phyloP scores from a whole-genome alignment of 2,113 vertebrate species.

The Pithys albifrons region DNA sequence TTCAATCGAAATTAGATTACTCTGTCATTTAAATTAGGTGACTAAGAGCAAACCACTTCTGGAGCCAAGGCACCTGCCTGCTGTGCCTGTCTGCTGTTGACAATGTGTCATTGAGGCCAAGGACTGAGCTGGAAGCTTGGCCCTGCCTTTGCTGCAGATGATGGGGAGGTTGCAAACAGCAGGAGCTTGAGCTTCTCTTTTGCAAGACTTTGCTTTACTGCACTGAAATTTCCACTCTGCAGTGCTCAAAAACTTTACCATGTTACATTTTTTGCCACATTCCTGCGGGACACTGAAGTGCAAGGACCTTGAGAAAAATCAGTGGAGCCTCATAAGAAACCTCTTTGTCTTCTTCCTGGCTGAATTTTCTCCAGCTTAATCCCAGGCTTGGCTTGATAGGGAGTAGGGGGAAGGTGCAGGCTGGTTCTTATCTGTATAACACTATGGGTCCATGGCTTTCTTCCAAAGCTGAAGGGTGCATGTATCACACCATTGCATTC shows the following conservation, averaged over 20 bases:
- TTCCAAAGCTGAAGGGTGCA: not conserved
- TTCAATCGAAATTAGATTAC: not conserved
- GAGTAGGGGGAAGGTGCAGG: not conserved
- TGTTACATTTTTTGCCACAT: not conserved
- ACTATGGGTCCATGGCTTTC: not conserved
- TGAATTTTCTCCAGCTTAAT: not conserved
- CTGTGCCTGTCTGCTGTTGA: not conserved
- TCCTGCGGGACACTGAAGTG: not conserved
- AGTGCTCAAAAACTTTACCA: not conserved
- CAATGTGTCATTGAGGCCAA: not conserved
- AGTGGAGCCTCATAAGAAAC: not conserved
- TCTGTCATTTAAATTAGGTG: not conserved
- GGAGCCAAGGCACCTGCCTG: not conserved
- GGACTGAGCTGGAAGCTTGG: not conserved
- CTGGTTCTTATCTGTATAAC: not conserved
- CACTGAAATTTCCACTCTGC: not conserved
- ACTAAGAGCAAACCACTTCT: not conserved
- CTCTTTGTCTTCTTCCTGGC: not conserved
- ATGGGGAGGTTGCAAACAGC: accelerated
- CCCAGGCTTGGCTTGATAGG: not conserved
- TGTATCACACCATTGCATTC: not conserved
- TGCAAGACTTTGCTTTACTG: not conserved
- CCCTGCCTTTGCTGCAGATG: not conserved
- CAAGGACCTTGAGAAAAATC: not conserved
- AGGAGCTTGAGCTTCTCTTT: not conserved